phyloP scores from a whole-genome alignment of 2,113 vertebrate species.

The Hydrolagus affinis region DNA sequence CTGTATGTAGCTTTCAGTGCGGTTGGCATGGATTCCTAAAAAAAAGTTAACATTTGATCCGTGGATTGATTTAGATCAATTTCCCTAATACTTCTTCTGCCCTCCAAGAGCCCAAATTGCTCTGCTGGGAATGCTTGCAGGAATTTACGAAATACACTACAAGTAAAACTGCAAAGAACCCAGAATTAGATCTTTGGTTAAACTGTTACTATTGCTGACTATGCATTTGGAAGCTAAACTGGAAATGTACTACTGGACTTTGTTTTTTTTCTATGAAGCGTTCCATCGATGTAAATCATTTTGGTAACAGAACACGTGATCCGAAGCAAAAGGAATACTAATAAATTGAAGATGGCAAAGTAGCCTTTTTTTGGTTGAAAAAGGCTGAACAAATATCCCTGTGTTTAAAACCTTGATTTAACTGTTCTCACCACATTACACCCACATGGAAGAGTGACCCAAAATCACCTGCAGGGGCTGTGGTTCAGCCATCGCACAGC shows the following conservation, averaged over 20 bases:
- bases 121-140: not conserved
- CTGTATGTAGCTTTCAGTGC: constrained; percentile 19
- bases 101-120: not conserved
- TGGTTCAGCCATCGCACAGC: not conserved
- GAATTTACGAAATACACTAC: not conserved
- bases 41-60: not conserved
- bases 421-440: not conserved
- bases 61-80: not conserved
- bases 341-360: not conserved
- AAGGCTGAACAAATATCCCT: constrained; percentile 8
- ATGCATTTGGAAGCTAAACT: not conserved
- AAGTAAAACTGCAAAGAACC: not conserved
- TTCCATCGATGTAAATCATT: not conserved
- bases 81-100: not conserved
- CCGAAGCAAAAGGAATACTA: not conserved
- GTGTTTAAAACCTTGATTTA: constrained; percentile 20
- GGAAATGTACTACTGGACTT: not conserved
- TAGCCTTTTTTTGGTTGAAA: not conserved
- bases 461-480: not conserved
- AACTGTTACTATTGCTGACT: constrained; percentile 22
- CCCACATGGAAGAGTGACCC: not conserved
- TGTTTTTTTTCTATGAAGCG: not conserved
- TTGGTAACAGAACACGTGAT: not conserved
- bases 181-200: constrained; percentile 30
- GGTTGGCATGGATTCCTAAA: not conserved